Base-by-base conservation (phyloP, 2,888 invertebrate genomes). In the Endotricha flammealis region DNA sequence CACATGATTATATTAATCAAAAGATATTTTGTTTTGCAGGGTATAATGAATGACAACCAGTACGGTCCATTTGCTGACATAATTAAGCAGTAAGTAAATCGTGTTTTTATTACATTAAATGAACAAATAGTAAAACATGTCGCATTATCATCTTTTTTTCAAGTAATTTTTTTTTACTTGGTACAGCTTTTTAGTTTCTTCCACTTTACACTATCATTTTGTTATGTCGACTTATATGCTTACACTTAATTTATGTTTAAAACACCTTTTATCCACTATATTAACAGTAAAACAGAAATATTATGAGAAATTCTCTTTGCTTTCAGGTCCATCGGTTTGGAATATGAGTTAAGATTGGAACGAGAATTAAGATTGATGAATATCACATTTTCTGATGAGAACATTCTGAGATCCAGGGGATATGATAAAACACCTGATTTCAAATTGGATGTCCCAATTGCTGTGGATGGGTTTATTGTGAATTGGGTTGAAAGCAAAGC, bases 401-500 rank as follows among this genome's bases (percentile, higher is more conserved):
- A 92, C 42, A 90, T 94, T 50, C 87, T 98, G 31, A 78, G 96
- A 49, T 88, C 89, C 28, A 88, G 91, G 62, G 97, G 97, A 0
- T 98, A 94, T 74, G 97, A 98, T 70, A 98, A 97, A 80, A 98
- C 98, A 1, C 98, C 98, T 0, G 98, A 98, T 72, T 90, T 96
- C 29, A 96, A 96, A 77, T 85, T 98, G 33, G 95, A 95, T 67
- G 89, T 97, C 12, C 97, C 97, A 0, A 92, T 97, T 44, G 93
- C 94, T 16, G 90, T 95, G 12, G 92, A 95, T 70, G 95, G 94
- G 1, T 91, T 91, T 57, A 91, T 97, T 13, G 90, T 98, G 0
- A 95, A 97, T 70, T 98, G 98, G 98, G 95, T 98, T 41, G 98
- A 98, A 77, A 97, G 97, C 56, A 98, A 98, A 82, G 98, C 97